Base-by-base conservation (phyloP, 2,113 vertebrate species). In the Toxostoma redivivum region DNA sequence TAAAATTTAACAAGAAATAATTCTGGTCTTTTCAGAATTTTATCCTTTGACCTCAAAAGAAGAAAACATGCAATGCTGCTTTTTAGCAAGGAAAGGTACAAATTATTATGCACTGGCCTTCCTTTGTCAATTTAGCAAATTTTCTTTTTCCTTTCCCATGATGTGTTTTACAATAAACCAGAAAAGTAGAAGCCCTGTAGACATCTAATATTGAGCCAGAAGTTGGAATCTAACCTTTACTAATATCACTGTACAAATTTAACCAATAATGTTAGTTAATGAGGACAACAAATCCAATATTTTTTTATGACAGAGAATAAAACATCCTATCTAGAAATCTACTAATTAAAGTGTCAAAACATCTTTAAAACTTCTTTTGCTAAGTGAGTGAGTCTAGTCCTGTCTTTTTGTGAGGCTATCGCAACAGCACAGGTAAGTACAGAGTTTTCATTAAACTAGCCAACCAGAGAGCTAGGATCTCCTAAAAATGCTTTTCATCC, bases 1-100 rank as follows among this genome's bases (percentile, higher is more conserved):
- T 95, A 94, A 92, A 98, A 97, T 97, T 95, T 97, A 95, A 85
- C 54, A 67, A 64, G 70, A 87, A 81, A 21, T 78, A 94, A 92
- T 95, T 92, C 85, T 93, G 27, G 1, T 93, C 56, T 84, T 17
- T 58, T 88, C 76, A 90, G 92, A 96, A 71, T 94, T 73, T 69
- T 33, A 62, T 93, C 54, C 47, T 93, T 88, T 95, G 38, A 81
- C 60, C 69, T 88, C 65, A 45, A 82, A 88, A 48, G 25, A 42
- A 72, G 30, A 54, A 44, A 65, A 58, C 15, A 23, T 13, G 8
- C 16, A 78, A 44, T 48, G 35, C 3, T 83, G 18, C 14, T 56
- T 70, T 92, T 56, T 22, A 91, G 22, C n/a, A 69, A 74, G 77
- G 21, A 92, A 92, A 79, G 60, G 56, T 48, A 40, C 11, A 91